Conservation (phyloP, 2,797 vertebrate species). For the Limnodromus scolopaceus region DNA sequence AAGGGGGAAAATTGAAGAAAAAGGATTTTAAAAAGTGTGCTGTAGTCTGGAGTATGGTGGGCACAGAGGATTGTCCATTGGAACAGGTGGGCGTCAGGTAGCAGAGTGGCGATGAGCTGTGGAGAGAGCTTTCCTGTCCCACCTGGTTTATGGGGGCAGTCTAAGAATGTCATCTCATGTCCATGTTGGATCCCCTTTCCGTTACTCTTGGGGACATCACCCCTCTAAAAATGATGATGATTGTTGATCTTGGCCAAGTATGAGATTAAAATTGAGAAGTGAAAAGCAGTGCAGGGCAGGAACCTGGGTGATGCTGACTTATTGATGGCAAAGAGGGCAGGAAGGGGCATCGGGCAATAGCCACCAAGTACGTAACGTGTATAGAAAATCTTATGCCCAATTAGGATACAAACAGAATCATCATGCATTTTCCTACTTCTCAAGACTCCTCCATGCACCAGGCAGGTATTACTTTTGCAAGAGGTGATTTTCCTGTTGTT, state of each 20-base stretch:
- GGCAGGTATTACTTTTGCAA: background rate
- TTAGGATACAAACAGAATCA: background rate
- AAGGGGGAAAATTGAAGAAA: background rate
- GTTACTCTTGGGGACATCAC: background rate
- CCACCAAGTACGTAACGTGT: accelerated
- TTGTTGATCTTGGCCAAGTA: background rate
- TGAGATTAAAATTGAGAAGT: accelerated
- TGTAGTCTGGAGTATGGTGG: background rate
- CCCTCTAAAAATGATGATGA: background rate
- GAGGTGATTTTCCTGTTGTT: accelerated
- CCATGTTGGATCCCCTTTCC: accelerated
- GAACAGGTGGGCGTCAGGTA: accelerated
- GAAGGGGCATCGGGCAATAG: background rate
- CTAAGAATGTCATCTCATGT: background rate
- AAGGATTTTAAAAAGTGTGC: accelerated
- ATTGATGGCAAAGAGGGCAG: background rate
- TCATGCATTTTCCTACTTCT: background rate
- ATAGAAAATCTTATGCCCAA: background rate
- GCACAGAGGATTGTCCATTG: background rate
- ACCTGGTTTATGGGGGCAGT: accelerated
- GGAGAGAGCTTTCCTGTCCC: background rate
- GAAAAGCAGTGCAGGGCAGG: background rate
- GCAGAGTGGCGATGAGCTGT: background rate
- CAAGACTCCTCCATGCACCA: background rate
- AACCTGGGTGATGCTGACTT: background rate